Conservation (phyloP, 2,888 invertebrate genomes). For the Acronicta aceris region DNA sequence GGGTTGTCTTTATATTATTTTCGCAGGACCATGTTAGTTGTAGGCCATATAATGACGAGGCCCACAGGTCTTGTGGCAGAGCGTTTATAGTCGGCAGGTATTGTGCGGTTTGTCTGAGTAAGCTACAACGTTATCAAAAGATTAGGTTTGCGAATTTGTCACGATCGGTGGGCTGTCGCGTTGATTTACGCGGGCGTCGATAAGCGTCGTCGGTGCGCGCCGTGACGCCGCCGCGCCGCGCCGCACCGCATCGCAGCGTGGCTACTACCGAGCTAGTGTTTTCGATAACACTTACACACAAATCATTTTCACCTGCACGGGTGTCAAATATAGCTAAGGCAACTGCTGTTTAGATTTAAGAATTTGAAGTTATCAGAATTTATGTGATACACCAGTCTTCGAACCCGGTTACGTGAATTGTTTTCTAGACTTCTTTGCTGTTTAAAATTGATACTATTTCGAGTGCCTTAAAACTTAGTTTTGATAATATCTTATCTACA, state of each 20-base stretch:
- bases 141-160: constrained; percentile 84
- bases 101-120: constrained; percentile 56
- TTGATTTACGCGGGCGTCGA: constrained; percentile 80
- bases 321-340: constrained; percentile 38
- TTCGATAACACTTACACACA: constrained; percentile 55
- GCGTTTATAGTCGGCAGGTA: constrained; percentile 43
- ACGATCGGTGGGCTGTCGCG: constrained; percentile 84
- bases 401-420: not conserved
- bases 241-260: constrained; percentile 51
- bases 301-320: constrained; percentile 53
- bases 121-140: constrained; percentile 77
- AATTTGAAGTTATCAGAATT: constrained; percentile 19
- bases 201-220: constrained; percentile 67
- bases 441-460: not conserved
- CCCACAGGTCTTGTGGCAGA: constrained; percentile 7
- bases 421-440: not conserved
- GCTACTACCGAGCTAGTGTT: constrained; percentile 46
- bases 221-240: constrained; percentile 52
- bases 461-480: constrained; percentile 5
- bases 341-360: constrained; percentile 18
- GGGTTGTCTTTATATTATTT: constrained; percentile 3
- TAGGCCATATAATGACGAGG: constrained; percentile 5
- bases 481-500: no score
- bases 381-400: constrained; percentile 21
- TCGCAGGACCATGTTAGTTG: not conserved